A percentile compares a stretch with the other conserved stretches of the same genome.
Evolutionary conservation across 2,888 invertebrate genomes (phyloP).

Genomic region (Biston stratarius): DNA sequence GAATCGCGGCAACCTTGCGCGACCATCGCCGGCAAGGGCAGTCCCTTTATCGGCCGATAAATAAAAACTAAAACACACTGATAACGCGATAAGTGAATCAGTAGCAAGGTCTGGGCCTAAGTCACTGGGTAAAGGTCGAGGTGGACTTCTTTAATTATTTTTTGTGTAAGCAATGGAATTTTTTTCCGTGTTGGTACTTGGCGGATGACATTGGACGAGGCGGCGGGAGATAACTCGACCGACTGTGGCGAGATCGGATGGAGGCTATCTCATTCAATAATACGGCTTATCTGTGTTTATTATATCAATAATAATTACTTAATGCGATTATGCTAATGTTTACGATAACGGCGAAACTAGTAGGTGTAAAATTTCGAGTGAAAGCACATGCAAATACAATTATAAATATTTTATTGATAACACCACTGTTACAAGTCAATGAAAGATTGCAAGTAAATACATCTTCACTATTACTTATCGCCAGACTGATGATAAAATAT

Average conservation of each 20-base stretch:
- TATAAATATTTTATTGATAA: too few species aligned
- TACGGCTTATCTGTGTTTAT: slow-evolving; percentile 20
- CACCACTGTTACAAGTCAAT: too few species aligned
- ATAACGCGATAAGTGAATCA: slow-evolving; percentile 65
- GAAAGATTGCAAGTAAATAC: background rate
- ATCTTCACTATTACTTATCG: background rate
- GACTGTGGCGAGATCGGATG: slow-evolving; percentile 12
- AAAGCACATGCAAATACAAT: too few species aligned
- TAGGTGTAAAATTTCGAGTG: background rate
- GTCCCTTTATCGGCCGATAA: slow-evolving; percentile 78
- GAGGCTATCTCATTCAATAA: slow-evolving; percentile 37
- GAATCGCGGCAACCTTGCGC: slow-evolving; percentile 69
- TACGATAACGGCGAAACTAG: slow-evolving; percentile 1
- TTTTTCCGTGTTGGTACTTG: slow-evolving; percentile 50
- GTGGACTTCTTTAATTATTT: slow-evolving; percentile 50
- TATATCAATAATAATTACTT: slow-evolving; percentile 11
- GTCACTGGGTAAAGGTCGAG: slow-evolving; percentile 78
- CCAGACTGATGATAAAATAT: background rate
- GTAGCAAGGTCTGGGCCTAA: slow-evolving; percentile 72
- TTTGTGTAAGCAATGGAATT: slow-evolving; percentile 51
- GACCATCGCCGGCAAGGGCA: slow-evolving; percentile 68
- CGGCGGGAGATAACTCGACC: slow-evolving; percentile 36
- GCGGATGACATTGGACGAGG: slow-evolving; percentile 43
- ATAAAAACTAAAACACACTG: slow-evolving; percentile 63
- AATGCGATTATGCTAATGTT: slow-evolving; percentile 13